Percentiles rank a stretch among this genome's conserved stretches.
These are phyloP conservation scores for Drosophila funebris DNA, from an alignment of 1,140 invertebrate genomes.

Conservation along the genomic window DNA sequence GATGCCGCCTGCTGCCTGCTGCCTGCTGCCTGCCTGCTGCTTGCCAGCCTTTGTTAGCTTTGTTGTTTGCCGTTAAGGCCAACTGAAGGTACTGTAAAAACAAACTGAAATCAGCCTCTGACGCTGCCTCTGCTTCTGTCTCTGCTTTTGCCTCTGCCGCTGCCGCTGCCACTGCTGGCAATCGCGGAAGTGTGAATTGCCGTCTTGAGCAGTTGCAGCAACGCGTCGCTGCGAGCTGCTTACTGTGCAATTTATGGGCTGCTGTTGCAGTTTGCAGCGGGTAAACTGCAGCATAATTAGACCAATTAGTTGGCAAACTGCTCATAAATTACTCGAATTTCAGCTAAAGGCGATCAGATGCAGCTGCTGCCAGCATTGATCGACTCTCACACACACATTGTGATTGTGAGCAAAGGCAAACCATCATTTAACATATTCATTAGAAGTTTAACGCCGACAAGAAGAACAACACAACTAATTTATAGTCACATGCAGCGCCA, in stretches of 20 bases:
- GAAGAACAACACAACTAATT: slow-evolving; percentile 34
- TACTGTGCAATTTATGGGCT: slow-evolving; percentile 41
- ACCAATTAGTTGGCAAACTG: slow-evolving; percentile 72
- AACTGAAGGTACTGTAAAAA: slow-evolving; percentile 33
- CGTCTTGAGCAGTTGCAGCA: slow-evolving; percentile 19
- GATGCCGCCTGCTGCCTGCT: slow-evolving; percentile 42
- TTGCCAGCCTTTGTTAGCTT: slow-evolving; percentile 33
- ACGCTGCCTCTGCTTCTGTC: background rate
- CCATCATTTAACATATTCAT: slow-evolving; percentile 64
- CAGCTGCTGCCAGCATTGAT: slow-evolving; percentile 3
- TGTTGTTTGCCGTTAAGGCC: slow-evolving; percentile 69
- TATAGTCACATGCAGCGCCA: slow-evolving; percentile 64
- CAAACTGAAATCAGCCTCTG: slow-evolving; percentile 22
- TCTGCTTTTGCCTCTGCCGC: background rate
- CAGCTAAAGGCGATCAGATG: slow-evolving; percentile 10
- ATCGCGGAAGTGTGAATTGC: slow-evolving; percentile 78
- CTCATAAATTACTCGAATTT: slow-evolving; percentile 75
- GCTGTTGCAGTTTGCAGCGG: slow-evolving; percentile 24
- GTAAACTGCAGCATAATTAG: slow-evolving; percentile 68
- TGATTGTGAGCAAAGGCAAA: background rate
- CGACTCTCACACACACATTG: background rate
- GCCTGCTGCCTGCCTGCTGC: background rate
- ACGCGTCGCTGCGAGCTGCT: slow-evolving; percentile 7
- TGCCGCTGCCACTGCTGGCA: slow-evolving; percentile 5
- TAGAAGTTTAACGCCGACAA: slow-evolving; percentile 49